A percentile compares a stretch with the other conserved stretches of the same genome.
Evolutionary conservation across 2,888 invertebrate genomes (phyloP).

Genomic region (Scaptomyza reducta): DNA sequence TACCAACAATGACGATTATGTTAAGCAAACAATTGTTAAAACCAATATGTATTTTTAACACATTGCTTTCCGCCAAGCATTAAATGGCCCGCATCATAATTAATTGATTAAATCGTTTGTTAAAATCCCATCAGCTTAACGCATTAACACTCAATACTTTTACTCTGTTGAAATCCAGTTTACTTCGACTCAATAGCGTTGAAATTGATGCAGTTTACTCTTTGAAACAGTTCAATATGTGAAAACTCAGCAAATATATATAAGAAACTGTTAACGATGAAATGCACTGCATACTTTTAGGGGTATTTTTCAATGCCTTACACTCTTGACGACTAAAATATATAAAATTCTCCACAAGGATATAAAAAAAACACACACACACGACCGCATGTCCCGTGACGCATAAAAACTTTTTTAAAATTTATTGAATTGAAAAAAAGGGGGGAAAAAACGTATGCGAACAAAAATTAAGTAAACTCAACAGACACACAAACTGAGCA

Average conservation of each 20-base stretch:
- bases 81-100: constrained; percentile 9
- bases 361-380: neutral
- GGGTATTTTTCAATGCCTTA: neutral
- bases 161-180: neutral
- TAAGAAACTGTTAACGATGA: neutral
- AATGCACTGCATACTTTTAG: neutral
- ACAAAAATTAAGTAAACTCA: constrained; percentile 10
- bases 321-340: neutral
- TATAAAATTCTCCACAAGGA: neutral
- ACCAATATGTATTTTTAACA: neutral
- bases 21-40: neutral
- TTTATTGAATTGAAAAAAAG: constrained; percentile 51
- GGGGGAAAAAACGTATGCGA: neutral
- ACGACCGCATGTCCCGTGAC: constrained; percentile 17
- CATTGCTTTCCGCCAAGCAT: neutral
- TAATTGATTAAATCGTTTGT: constrained; percentile 27
- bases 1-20: neutral
- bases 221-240: neutral
- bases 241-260: neutral
- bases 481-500: constrained; percentile 23
- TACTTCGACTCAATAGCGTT: neutral
- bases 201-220: neutral
- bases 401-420: constrained; percentile 57
- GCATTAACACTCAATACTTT: constrained; percentile 23
- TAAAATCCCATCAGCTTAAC: constrained; percentile 11